Percentiles rank a stretch among this genome's conserved stretches.
Evolutionary conservation across 2,113 vertebrate species (phyloP).

Genomic region (Delphinapterus leucas): DNA sequence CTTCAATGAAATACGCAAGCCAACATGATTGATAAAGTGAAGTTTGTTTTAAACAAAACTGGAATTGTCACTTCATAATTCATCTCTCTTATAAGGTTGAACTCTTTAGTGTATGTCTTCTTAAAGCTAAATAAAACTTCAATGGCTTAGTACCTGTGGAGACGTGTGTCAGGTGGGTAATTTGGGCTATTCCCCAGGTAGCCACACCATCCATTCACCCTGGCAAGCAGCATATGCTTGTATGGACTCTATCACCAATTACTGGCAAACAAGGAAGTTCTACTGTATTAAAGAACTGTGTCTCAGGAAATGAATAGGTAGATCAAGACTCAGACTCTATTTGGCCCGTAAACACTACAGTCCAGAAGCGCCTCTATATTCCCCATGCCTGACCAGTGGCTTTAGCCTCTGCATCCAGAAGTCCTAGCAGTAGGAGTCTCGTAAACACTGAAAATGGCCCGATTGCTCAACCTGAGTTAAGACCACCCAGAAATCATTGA

Average conservation of each 20-base stretch:
- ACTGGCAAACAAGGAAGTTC: not conserved
- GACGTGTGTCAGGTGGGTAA: not conserved
- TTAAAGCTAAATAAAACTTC: slow-evolving; percentile 41
- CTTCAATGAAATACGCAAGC: slow-evolving; percentile 25
- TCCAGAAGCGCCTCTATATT: not conserved
- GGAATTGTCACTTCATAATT: not conserved
- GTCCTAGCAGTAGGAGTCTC: not conserved
- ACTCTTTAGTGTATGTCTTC: not conserved
- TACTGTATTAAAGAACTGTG: not conserved
- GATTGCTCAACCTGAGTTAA: not conserved
- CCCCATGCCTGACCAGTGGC: not conserved
- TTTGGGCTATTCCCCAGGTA: not conserved
- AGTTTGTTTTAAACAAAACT: slow-evolving; percentile 37
- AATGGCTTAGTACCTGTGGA: not conserved
- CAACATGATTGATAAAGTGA: not conserved
- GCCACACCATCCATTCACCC: not conserved
- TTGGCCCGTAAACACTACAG: not conserved
- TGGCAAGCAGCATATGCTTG: not conserved
- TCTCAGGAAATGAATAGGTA: not conserved
- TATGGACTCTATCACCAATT: not conserved
- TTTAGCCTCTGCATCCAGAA: not conserved
- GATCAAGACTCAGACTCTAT: not conserved
- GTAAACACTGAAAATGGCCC: not conserved
- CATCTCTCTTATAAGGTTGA: not conserved
- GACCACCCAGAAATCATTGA: not conserved